Percentiles rank a stretch among this genome's conserved stretches.
phyloP scores from a whole-genome alignment of 2,888 invertebrate species.

The Pammene fasciana region DNA sequence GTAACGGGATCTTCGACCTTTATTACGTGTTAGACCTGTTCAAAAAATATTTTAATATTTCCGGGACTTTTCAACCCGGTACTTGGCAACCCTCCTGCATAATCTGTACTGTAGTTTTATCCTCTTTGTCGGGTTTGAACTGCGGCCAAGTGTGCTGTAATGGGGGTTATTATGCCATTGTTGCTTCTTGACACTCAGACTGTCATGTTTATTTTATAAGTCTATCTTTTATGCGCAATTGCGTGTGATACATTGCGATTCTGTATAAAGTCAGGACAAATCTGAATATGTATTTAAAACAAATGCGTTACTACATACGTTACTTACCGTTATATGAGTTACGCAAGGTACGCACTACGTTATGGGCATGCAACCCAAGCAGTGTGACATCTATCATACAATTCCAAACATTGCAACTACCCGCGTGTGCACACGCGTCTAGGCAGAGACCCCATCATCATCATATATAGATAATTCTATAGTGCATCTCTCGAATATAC shows the following conservation, averaged over 20 bases:
- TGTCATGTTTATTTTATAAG: conserved; percentile 23
- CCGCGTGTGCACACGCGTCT: no score
- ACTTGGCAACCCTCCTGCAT: conserved; percentile 32
- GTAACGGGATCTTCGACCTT: no score
- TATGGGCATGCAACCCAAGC: no score
- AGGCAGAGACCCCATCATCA: no score
- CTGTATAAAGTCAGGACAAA: not conserved
- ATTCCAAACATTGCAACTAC: not conserved
- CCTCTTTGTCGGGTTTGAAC: conserved; percentile 63
- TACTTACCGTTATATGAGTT: no score
- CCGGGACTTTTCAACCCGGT: not conserved
- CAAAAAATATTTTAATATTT: not conserved
- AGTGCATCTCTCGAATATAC: no score
- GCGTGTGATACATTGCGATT: not conserved
- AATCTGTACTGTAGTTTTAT: conserved; percentile 51
- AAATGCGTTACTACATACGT: not conserved
- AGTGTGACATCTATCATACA: no score
- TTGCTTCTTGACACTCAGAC: conserved; percentile 23
- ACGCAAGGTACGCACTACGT: no score
- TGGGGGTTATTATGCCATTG: conserved; percentile 33
- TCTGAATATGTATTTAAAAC: not conserved
- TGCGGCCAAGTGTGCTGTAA: conserved; percentile 58
- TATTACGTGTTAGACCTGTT: no score
- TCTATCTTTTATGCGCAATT: conserved; percentile 8
- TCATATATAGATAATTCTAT: no score